Percentiles rank a stretch among this genome's conserved stretches.
phyloP scores from a whole-genome alignment of 2,113 vertebrate species.

The Pelusios castaneus region DNA sequence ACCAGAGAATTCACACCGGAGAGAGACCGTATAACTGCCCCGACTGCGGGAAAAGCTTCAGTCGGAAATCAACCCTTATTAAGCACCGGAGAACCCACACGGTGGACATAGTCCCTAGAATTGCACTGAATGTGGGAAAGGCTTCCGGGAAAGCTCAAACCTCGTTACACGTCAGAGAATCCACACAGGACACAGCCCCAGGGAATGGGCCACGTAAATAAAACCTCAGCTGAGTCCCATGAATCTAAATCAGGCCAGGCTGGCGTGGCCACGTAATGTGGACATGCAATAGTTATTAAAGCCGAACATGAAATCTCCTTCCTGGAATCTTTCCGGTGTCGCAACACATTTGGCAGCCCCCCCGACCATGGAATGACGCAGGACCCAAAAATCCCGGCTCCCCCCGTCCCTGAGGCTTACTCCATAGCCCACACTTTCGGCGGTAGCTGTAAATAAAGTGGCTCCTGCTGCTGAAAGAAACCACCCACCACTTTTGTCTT shows the following conservation, averaged over 20 bases:
- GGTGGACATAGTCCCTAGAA: not conserved
- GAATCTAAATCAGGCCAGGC: not conserved
- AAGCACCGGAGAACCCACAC: not conserved
- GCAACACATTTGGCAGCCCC: too few relatives aligned
- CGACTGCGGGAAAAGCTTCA: slow-evolving; percentile 9
- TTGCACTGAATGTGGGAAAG: not conserved
- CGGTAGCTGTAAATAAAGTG: too few relatives aligned
- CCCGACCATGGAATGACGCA: too few relatives aligned
- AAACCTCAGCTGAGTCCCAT: too few relatives aligned
- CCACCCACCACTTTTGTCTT: not conserved
- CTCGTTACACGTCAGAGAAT: not conserved
- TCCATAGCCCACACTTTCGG: too few relatives aligned
- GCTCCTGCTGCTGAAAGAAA: too few relatives aligned
- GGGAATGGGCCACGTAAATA: not conserved
- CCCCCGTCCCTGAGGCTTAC: too few relatives aligned
- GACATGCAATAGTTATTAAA: not conserved
- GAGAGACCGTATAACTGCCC: slow-evolving; percentile 8
- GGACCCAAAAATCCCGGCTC: too few relatives aligned
- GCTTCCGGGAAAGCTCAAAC: not conserved
- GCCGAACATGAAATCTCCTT: not conserved
- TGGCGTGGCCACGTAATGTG: not conserved
- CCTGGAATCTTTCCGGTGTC: not conserved
- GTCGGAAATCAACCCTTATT: not conserved
- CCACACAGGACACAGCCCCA: not conserved
- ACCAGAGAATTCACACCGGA: not conserved